phyloP scores from a whole-genome alignment of 2,888 invertebrate species.

The Melieria omissa region DNA sequence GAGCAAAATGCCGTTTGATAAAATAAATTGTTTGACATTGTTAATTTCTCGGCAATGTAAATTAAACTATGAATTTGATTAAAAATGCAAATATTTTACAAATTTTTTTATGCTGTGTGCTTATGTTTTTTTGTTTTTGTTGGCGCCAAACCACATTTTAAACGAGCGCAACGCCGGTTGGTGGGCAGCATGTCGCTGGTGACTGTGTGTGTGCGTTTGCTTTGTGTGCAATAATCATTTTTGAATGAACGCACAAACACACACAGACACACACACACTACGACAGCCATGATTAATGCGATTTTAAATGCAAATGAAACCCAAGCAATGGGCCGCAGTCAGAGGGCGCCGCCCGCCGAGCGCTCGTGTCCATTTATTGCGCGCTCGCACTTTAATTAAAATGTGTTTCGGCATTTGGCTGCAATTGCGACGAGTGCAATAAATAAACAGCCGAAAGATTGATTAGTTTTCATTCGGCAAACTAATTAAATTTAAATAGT shows the following conservation, averaged over 20 bases:
- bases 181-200: background rate
- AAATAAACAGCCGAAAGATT: too few relatives aligned
- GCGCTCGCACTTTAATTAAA: too few relatives aligned
- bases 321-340: background rate
- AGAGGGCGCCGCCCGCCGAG: background rate
- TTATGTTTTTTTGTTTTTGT: constrained; percentile 2
- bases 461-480: too few relatives aligned
- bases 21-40: constrained; percentile 6
- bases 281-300: background rate
- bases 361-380: background rate
- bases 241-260: background rate
- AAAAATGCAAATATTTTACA: constrained; percentile 16
- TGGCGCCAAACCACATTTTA: constrained; percentile 27
- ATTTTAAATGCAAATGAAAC: background rate
- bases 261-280: background rate
- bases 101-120: background rate
- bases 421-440: too few relatives aligned
- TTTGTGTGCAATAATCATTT: background rate
- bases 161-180: constrained; percentile 19
- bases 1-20: too few relatives aligned
- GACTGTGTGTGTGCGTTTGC: background rate
- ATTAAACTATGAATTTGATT: constrained; percentile 27
- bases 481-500: too few relatives aligned
- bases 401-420: too few relatives aligned
- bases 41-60: constrained; percentile 22